Conservation (phyloP, 2,888 invertebrate genomes). For the Catocala nupta region DNA sequence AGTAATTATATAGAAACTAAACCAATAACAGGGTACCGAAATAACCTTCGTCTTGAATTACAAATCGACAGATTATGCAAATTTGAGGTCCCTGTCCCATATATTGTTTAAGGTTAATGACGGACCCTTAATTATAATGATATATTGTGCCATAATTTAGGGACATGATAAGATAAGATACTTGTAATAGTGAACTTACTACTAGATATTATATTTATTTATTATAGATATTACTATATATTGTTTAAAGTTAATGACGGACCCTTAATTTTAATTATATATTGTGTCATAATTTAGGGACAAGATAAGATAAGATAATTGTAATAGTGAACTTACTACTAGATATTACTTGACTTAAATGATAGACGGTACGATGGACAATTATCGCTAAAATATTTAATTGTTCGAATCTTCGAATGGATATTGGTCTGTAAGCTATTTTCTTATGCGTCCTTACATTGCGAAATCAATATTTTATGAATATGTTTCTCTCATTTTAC, state of each 20-base stretch:
- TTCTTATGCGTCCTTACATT: no score
- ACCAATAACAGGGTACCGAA: constrained; percentile 43
- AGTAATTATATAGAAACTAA: constrained; percentile 48
- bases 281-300: constrained; percentile 31
- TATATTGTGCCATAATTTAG: constrained; percentile 36
- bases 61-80: constrained; percentile 60
- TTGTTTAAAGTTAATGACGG: constrained; percentile 6
- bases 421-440: no score
- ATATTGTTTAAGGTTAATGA: constrained; percentile 61
- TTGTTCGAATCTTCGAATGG: no score
- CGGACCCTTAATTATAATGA: constrained; percentile 50
- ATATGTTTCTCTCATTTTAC: no score
- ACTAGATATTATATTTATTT: no score
- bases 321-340: constrained; percentile 11
- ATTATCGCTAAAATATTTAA: no score
- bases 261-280: constrained; percentile 49
- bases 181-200: constrained; percentile 26
- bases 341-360: no score
- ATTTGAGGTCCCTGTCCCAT: constrained; percentile 41
- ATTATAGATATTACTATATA: no score
- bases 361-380: no score
- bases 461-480: no score
- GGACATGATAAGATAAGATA: constrained; percentile 27
- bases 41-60: constrained; percentile 46
- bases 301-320: constrained; percentile 30